A percentile compares a stretch with the other conserved stretches of the same genome.
phyloP scores from a whole-genome alignment of 1,140 invertebrate species.

The Coelopa frigida region DNA sequence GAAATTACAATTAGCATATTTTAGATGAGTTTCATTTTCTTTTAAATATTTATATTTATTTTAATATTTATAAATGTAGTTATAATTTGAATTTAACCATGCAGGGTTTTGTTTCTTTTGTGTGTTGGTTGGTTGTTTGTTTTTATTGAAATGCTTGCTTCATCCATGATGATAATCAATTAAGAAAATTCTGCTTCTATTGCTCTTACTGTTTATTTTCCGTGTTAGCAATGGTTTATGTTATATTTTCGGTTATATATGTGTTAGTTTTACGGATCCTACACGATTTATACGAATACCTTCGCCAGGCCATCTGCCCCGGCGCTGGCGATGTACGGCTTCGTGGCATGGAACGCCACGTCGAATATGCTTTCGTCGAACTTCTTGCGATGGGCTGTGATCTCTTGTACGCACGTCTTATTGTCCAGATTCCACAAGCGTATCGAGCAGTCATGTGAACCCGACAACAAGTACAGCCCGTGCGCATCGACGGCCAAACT shows the following conservation, averaged over 20 bases:
- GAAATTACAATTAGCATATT: too few species aligned
- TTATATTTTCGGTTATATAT: not conserved
- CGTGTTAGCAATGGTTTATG: not conserved
- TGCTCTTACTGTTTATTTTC: not conserved
- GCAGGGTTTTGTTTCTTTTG: not conserved
- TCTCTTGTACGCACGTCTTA: constrained; percentile 94
- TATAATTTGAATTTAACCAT: too few species aligned
- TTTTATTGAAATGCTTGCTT: not conserved
- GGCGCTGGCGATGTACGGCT: constrained; percentile 96
- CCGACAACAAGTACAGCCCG: constrained; percentile 95
- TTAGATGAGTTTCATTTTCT: too few species aligned
- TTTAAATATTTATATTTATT: too few species aligned
- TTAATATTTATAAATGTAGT: too few species aligned
- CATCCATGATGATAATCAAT: not conserved
- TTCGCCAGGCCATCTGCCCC: constrained; percentile 98
- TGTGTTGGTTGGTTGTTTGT: not conserved
- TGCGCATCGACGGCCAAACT: constrained; percentile 96
- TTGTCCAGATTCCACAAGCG: constrained; percentile 98
- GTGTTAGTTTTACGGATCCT: not conserved
- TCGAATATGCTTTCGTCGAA: constrained; percentile 99
- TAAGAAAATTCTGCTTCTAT: not conserved
- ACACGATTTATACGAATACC: constrained; percentile 79
- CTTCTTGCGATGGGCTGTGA: constrained; percentile 98
- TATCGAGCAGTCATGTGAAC: constrained; percentile 96
- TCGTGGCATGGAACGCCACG: constrained; percentile 97